phyloP scores from a whole-genome alignment of 2,888 invertebrate species.

The Brassicogethes aeneus region DNA sequence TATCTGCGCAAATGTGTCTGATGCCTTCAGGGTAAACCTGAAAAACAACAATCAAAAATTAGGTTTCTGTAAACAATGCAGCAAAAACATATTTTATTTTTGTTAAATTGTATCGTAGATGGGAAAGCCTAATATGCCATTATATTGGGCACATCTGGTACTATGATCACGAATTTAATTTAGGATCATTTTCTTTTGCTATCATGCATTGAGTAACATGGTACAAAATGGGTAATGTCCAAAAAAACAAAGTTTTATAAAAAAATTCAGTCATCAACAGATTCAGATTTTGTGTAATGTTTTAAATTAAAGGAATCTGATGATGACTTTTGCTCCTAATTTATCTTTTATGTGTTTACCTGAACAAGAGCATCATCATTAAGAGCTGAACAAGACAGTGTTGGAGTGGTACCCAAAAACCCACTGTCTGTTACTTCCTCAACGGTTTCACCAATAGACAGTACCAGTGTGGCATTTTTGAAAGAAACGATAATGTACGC shows the following conservation, averaged over 20 bases:
- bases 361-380: conserved; percentile 98
- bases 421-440: conserved; percentile 99
- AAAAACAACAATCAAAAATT: conserved; percentile 8
- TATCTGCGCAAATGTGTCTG: conserved; percentile 94
- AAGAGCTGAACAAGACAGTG: conserved; percentile 93
- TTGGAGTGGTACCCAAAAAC: conserved; percentile 96
- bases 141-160: conserved; percentile 14
- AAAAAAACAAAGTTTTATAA: not conserved
- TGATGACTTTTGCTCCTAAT: no score
- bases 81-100: no score
- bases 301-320: no score
- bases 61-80: not conserved
- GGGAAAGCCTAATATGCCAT: conserved; percentile 19
- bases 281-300: no score
- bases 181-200: conserved; percentile 15
- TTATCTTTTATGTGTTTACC: conserved; percentile 51
- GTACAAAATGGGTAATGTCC: conserved; percentile 9
- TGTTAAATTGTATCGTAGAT: conserved; percentile 16
- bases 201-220: conserved; percentile 6
- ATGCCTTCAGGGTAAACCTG: conserved; percentile 97
- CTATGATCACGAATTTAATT: conserved; percentile 21
- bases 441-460: conserved; percentile 99
- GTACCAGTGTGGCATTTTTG: conserved; percentile 94
- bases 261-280: not conserved
- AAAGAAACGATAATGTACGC: conserved; percentile 99